Percentiles rank a stretch among this genome's conserved stretches.
phyloP scores from a whole-genome alignment of 1,140 invertebrate genomes.

The Pristionchus pacificus region DNA sequence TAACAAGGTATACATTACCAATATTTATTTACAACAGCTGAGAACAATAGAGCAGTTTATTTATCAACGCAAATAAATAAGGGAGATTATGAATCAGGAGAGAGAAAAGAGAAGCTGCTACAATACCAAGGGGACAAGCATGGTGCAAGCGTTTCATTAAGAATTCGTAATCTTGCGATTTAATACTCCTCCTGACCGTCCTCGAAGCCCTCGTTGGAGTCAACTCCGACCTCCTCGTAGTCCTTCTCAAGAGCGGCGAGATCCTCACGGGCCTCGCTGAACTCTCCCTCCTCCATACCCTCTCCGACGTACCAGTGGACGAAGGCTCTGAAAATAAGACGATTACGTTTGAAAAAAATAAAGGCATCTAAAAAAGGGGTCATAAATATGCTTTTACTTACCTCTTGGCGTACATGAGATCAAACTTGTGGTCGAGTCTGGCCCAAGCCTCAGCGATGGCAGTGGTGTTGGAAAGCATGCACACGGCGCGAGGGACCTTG shows the following conservation, averaged over 20 bases:
- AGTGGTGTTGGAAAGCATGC: slow-evolving; percentile 79
- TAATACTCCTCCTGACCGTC: slow-evolving; percentile 34
- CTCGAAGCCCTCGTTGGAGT: slow-evolving; percentile 33
- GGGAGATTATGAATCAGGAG: background rate
- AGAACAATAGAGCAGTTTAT: background rate
- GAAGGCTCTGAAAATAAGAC: slow-evolving; percentile 64
- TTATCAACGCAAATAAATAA: background rate
- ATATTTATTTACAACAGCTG: no score
- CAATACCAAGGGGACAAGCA: no score
- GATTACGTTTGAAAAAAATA: background rate
- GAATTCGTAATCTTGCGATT: background rate
- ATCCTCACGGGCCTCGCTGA: slow-evolving; percentile 72
- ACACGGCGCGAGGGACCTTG: slow-evolving; percentile 59
- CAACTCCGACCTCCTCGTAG: slow-evolving; percentile 61
- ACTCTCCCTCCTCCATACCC: slow-evolving; percentile 75
- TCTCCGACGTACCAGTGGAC: slow-evolving; percentile 73
- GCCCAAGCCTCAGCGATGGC: slow-evolving; percentile 69
- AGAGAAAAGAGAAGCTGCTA: no score
- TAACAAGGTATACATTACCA: background rate
- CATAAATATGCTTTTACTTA: slow-evolving; percentile 75
- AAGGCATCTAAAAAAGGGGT: background rate
- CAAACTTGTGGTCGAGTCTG: slow-evolving; percentile 64
- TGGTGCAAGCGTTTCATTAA: no score
- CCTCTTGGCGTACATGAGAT: slow-evolving; percentile 69
- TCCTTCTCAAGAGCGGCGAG: slow-evolving; percentile 68